A percentile compares a stretch with the other conserved stretches of the same genome.
These are phyloP conservation scores for Malaclemys terrapin DNA, from an alignment of 2,113 vertebrate genomes.

Conservation along the genomic window DNA sequence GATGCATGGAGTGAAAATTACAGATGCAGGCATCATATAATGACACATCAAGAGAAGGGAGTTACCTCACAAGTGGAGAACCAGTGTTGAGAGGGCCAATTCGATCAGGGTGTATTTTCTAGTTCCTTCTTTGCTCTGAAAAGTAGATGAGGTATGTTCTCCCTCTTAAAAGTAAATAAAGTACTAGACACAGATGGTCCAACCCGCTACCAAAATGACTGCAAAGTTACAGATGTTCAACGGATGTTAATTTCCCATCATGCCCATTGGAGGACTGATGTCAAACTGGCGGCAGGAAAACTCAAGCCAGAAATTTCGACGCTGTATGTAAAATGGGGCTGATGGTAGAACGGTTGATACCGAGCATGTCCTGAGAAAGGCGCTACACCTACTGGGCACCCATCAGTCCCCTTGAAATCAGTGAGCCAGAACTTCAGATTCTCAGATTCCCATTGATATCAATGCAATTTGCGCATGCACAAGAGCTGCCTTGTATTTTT, in stretches of 20 bases:
- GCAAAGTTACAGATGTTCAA: neutral
- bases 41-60: no score
- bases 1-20: no score
- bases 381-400: neutral
- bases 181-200: neutral
- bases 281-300: neutral
- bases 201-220: neutral
- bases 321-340: neutral
- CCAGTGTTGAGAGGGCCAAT: no score
- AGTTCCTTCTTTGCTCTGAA: neutral
- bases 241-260: neutral
- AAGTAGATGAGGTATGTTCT: neutral
- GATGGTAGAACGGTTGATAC: rapidly evolving
- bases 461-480: neutral
- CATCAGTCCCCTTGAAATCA: neutral
- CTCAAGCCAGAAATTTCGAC: neutral
- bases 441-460: neutral
- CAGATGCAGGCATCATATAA: no score
- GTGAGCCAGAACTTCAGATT: neutral
- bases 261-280: neutral
- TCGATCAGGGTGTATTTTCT: neutral
- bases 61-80: no score
- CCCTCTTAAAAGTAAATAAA: neutral
- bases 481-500: neutral
- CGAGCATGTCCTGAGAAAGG: neutral